Evolutionary conservation across 2,797 vertebrate genomes (phyloP).

Genomic region (Typhlichthys eigenmanni): DNA sequence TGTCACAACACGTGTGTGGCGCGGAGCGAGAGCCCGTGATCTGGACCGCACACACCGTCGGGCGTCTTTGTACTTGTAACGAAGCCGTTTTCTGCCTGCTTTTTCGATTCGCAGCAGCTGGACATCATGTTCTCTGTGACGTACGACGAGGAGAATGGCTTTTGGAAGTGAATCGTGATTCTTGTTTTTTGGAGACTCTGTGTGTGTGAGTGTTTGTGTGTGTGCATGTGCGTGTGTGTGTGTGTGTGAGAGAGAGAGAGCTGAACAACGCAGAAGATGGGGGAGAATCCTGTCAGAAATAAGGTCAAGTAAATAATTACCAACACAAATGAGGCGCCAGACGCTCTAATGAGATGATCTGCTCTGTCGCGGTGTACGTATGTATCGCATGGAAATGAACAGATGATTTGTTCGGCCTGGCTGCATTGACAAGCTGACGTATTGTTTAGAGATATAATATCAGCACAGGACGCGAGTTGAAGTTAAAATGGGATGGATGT

Average conservation of each 20-base stretch:
- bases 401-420: constrained; percentile 34
- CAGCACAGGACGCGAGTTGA: constrained; percentile 28
- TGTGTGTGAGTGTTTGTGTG: no score
- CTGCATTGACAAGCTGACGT: constrained; percentile 29
- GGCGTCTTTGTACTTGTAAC: constrained; percentile 9
- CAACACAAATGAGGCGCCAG: constrained; percentile 35
- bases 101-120: constrained; percentile 31
- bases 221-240: no score
- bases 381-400: constrained; percentile 42
- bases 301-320: constrained; percentile 64
- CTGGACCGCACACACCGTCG: constrained; percentile 22
- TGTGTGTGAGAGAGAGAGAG: constrained; percentile 2
- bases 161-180: constrained; percentile 36
- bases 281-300: constrained; percentile 34
- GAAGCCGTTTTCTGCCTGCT: constrained; percentile 23
- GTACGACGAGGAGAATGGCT: constrained; percentile 49
- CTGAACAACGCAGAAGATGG: constrained; percentile 36
- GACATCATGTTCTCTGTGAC: constrained; percentile 38
- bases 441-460: constrained; percentile 26
- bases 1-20: constrained; percentile 56
- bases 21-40: constrained; percentile 51
- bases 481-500: constrained; percentile 54
- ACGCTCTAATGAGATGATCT: constrained; percentile 43
- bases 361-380: constrained; percentile 30
- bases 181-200: constrained; percentile 6